A percentile compares a stretch with the other conserved stretches of the same genome.
These are phyloP conservation scores for Leptinotarsa rubiginosa DNA, from an alignment of 2,888 invertebrate species.

Conservation along the genomic window DNA sequence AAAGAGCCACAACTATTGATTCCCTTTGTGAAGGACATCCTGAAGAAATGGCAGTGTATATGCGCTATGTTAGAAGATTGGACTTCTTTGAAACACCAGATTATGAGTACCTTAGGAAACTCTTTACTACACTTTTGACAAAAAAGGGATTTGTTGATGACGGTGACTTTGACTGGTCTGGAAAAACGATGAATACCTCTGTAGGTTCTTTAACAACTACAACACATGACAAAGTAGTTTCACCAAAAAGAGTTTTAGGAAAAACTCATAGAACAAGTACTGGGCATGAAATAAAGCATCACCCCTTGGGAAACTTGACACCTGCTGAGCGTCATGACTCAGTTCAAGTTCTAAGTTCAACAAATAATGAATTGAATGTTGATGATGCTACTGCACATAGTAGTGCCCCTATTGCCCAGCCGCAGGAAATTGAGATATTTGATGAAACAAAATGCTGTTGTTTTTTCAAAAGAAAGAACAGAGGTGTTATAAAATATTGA, in stretches of 20 bases:
- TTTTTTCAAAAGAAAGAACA: slow-evolving; percentile 99
- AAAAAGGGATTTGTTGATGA: slow-evolving; percentile 88
- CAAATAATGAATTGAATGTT: slow-evolving; percentile 93
- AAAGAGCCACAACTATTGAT: slow-evolving; percentile 98
- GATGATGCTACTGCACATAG: slow-evolving; percentile 98
- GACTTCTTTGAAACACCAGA: slow-evolving; percentile 99
- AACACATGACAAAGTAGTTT: slow-evolving; percentile 90
- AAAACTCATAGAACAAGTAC: slow-evolving; percentile 77
- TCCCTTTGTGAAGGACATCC: slow-evolving; percentile 87
- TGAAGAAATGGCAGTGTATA: slow-evolving; percentile 98
- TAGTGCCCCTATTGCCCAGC: slow-evolving; percentile 95
- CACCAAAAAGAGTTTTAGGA: slow-evolving; percentile 77
- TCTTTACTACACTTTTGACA: slow-evolving; percentile 93
- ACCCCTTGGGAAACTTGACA: slow-evolving; percentile 85
- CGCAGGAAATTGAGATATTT: slow-evolving; percentile 92
- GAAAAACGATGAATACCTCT: slow-evolving; percentile 84
- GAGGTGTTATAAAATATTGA: slow-evolving; percentile 68
- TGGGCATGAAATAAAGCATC: slow-evolving; percentile 88
- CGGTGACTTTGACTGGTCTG: slow-evolving; percentile 96
- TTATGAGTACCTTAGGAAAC: slow-evolving; percentile 96
- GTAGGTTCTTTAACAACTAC: slow-evolving; percentile 93
- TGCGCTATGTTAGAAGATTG: slow-evolving; percentile 94
- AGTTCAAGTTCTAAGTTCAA: slow-evolving; percentile 98
- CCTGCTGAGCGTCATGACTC: slow-evolving; percentile 97
- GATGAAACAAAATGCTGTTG: slow-evolving; percentile 98